These are phyloP conservation scores for Sebastes minor DNA, from an alignment of 2,797 vertebrate genomes.

Conservation along the genomic window DNA sequence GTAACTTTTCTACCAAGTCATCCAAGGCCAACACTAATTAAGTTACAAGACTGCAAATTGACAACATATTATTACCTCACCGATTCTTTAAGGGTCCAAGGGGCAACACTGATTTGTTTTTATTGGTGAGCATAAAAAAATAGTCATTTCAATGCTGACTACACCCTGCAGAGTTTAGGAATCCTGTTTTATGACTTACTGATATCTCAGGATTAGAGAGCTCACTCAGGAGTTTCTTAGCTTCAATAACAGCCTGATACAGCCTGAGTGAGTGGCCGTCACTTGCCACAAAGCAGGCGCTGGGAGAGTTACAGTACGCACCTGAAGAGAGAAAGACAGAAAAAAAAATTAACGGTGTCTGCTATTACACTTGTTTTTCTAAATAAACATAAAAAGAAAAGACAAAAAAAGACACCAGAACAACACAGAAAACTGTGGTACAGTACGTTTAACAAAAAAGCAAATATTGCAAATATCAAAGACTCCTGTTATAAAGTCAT, in stretches of 20 bases:
- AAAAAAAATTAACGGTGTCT: neutral
- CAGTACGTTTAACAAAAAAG: neutral
- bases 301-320: conserved; percentile 96
- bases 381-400: neutral
- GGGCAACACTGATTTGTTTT: neutral
- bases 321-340: conserved; percentile 74
- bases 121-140: neutral
- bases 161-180: neutral
- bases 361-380: neutral
- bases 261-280: conserved; percentile 95
- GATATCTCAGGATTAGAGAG: conserved; percentile 97
- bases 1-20: neutral
- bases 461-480: neutral
- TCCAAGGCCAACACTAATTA: neutral
- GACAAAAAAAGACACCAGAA: neutral
- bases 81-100: neutral
- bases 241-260: conserved; percentile 98
- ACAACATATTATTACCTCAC: neutral
- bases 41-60: neutral
- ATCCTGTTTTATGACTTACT: conserved; percentile 82
- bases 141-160: neutral
- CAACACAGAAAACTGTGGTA: neutral
- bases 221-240: conserved; percentile 95
- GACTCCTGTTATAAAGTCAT: neutral
- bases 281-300: conserved; percentile 97